phyloP scores from a whole-genome alignment of 2,888 invertebrate genomes.

The Yponomeuta cagnagella region DNA sequence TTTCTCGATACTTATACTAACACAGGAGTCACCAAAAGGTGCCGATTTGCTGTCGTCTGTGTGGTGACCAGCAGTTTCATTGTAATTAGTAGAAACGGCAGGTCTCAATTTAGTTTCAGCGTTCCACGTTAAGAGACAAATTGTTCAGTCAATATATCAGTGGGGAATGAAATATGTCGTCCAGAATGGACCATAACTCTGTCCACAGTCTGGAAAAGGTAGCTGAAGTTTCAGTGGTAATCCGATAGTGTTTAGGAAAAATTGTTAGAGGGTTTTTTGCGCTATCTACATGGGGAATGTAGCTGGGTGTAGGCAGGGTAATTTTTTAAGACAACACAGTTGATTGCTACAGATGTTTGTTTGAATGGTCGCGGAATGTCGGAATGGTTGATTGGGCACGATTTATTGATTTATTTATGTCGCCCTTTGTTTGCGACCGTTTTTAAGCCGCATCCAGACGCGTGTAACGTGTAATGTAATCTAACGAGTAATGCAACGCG shows the following conservation, averaged over 20 bases:
- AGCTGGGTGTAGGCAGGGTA: background rate
- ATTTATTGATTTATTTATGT: background rate
- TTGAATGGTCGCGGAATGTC: background rate
- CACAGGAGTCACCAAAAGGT: background rate
- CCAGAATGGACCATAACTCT: background rate
- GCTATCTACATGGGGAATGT: background rate
- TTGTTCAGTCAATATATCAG: constrained; percentile 6
- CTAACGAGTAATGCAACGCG: too few species aligned
- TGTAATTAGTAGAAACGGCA: background rate
- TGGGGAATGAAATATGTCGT: constrained; percentile 4
- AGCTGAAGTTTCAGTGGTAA: background rate
- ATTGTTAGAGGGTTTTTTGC: background rate
- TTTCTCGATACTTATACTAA: background rate
- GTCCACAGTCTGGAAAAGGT: background rate
- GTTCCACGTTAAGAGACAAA: constrained; percentile 2
- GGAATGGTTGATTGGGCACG: background rate
- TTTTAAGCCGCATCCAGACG: background rate
- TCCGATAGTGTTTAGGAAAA: background rate
- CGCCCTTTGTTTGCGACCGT: background rate
- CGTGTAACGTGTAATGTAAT: too few species aligned
- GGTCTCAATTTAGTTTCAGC: background rate
- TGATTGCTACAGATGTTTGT: background rate
- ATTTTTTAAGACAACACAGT: background rate
- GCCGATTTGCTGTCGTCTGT: background rate
- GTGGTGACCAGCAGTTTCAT: background rate